Base-by-base conservation (phyloP, 2,888 invertebrate species). In the Scaptomyza tumidula region DNA sequence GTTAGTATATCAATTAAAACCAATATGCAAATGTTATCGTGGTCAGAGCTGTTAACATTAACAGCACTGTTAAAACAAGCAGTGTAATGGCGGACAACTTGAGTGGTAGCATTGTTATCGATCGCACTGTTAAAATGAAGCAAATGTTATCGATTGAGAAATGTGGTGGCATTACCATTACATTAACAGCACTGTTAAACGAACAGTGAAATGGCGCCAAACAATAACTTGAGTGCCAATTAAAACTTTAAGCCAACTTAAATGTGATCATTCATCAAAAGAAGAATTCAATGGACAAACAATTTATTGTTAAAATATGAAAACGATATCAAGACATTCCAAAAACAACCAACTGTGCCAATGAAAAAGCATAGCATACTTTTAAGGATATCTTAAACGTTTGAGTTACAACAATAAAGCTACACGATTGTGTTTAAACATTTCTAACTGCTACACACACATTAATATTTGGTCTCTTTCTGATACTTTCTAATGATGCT, bases 281-380 rank as follows among this genome's bases (percentile, higher is more conserved):
- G 11, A 1, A 16, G 5, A 6, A 29, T 29, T 1, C 9, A 7
- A 9, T 7, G 5, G 7, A 46, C n/a, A 6, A 27, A 33, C 6
- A 37, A 6, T 37, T 14, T 14, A 7, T 39, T 6, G 6, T 14
- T 6, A n/a, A 1, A 2, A 39, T 11, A 35, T 3, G n/a, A 10
- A 2, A 10, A 10, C 7, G 0, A 16, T 10, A 16, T 16, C 11
- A 29, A 29, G 9, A 6, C 2, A 14, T 14, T 14, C 6, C 6
- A n/a, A 29, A 29, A 29, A 29, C 1, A 13, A 53, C 10, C 39
- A 14, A 7, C 14, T 19, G 19, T 19, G 19, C 19, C 19, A 19
- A 19, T 19, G 5, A 24, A 39, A 39, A 24, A 29, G 0, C n/a
- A 10, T 44, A 31, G 62, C 64, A 50, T 63, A 63, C 62, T 37